Percentiles rank a stretch among this genome's conserved stretches.
phyloP scores from a whole-genome alignment of 1,140 invertebrate genomes.

The Carcinoscorpius rotundicauda region DNA sequence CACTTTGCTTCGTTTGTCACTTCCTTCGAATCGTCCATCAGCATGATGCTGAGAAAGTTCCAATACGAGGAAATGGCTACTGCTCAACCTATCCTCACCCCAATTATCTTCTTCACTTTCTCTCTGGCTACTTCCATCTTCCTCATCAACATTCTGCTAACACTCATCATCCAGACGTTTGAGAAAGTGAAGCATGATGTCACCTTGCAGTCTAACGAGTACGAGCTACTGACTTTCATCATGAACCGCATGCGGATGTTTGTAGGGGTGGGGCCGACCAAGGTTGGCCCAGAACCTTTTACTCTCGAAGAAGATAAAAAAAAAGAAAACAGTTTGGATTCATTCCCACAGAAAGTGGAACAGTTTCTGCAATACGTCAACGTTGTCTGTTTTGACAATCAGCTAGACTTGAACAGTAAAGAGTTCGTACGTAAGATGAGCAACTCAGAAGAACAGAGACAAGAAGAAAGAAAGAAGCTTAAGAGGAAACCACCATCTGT shows the following conservation, averaged over 20 bases:
- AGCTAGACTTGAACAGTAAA: constrained; percentile 25
- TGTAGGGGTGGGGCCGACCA: constrained; percentile 15
- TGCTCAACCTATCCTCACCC: constrained; percentile 33
- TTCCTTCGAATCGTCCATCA: constrained; percentile 37
- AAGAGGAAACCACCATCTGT: too few relatives aligned
- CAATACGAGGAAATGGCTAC: constrained; percentile 36
- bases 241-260: constrained; percentile 24
- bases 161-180: constrained; percentile 40
- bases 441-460: too few relatives aligned
- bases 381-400: constrained; percentile 31
- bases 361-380: constrained; percentile 34
- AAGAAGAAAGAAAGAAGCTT: too few relatives aligned
- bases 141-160: constrained; percentile 42
- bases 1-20: constrained; percentile 36
- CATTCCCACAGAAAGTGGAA: constrained; percentile 33
- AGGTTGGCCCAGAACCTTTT: constrained; percentile 1
- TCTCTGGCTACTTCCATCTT: constrained; percentile 39
- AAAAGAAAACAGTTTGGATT: constrained; percentile 24
- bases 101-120: constrained; percentile 39
- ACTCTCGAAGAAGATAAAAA: neutral
- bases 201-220: constrained; percentile 27
- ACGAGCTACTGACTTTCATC: constrained; percentile 30
- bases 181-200: constrained; percentile 27
- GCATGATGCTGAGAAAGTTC: constrained; percentile 43
- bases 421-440: constrained; percentile 9